These are phyloP conservation scores for Melieria omissa DNA, from an alignment of 2,888 invertebrate species.

Conservation along the genomic window DNA sequence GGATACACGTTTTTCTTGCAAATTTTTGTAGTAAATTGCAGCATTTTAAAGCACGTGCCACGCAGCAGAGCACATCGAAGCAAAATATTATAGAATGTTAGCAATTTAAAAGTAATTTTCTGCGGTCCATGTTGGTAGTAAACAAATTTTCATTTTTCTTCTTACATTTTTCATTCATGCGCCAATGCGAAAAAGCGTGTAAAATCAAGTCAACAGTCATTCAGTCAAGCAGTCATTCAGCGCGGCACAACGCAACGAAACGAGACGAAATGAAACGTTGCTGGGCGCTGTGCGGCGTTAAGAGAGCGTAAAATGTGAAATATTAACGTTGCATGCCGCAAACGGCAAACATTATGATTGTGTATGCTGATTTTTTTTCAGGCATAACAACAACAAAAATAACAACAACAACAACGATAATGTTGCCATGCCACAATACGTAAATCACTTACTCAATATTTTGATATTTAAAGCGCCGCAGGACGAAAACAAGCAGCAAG, in stretches of 20 bases:
- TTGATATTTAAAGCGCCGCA: slow-evolving; percentile 11
- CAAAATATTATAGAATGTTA: too few relatives aligned
- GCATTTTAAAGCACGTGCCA: too few relatives aligned
- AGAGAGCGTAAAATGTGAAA: slow-evolving; percentile 26
- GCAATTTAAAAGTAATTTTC: too few relatives aligned
- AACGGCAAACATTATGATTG: slow-evolving; percentile 20
- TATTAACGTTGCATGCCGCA: slow-evolving; percentile 16
- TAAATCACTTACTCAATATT: slow-evolving; percentile 27
- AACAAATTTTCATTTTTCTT: too few relatives aligned
- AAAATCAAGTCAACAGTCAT: background rate
- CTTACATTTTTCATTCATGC: too few relatives aligned
- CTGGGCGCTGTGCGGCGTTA: slow-evolving; percentile 1
- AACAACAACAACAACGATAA: background rate
- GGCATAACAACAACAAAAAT: background rate
- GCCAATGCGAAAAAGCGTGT: background rate
- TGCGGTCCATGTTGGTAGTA: too few relatives aligned
- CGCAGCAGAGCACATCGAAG: too few relatives aligned
- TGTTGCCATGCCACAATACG: background rate
- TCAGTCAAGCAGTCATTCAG: background rate
- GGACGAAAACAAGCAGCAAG: slow-evolving; percentile 9
- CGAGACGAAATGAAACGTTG: background rate
- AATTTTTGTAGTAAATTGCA: too few relatives aligned
- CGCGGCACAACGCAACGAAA: background rate
- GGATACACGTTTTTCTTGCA: too few relatives aligned
- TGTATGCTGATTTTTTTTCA: background rate